Conservation (phyloP, 2,888 invertebrate genomes). For the Oscheius sp. region DNA sequence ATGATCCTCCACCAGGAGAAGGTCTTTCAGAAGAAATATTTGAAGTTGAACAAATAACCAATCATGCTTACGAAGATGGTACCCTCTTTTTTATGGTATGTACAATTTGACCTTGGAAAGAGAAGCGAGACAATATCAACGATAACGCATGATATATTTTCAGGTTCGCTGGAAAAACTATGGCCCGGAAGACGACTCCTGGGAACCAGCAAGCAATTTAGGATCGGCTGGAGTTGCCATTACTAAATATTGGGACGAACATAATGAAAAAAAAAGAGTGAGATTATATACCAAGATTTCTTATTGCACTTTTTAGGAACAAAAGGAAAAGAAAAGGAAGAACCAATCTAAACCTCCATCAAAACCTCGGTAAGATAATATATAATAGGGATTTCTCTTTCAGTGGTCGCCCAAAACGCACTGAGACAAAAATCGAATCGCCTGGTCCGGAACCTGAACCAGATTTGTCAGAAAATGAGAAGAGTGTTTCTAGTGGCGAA, state of each 20-base stretch:
- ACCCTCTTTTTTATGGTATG: too few species aligned
- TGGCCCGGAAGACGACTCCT: conserved; percentile 47
- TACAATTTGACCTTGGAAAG: neutral
- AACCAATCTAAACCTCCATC: too few species aligned
- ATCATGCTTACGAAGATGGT: conserved; percentile 20
- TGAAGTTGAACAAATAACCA: conserved; percentile 38
- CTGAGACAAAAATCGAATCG: too few species aligned
- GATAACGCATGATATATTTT: neutral
- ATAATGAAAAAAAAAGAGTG: neutral
- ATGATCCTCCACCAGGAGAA: conserved; percentile 33
- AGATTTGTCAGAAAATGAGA: neutral
- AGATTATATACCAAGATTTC: too few species aligned
- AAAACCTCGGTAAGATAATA: too few species aligned
- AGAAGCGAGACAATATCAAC: neutral
- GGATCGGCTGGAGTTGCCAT: conserved; percentile 8
- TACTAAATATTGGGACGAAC: conserved; percentile 5
- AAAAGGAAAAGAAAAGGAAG: conserved; percentile 6
- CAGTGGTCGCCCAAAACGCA: neutral
- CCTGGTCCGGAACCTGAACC: neutral
- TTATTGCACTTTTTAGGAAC: too few species aligned
- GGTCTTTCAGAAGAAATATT: conserved; percentile 45
- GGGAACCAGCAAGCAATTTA: conserved; percentile 57
- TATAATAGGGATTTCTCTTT: neutral
- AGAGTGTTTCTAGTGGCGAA: conserved; percentile 1
- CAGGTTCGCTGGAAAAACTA: conserved; percentile 56